phyloP scores from a whole-genome alignment of 2,797 vertebrate genomes.

The Silurus lanzhouensis region DNA sequence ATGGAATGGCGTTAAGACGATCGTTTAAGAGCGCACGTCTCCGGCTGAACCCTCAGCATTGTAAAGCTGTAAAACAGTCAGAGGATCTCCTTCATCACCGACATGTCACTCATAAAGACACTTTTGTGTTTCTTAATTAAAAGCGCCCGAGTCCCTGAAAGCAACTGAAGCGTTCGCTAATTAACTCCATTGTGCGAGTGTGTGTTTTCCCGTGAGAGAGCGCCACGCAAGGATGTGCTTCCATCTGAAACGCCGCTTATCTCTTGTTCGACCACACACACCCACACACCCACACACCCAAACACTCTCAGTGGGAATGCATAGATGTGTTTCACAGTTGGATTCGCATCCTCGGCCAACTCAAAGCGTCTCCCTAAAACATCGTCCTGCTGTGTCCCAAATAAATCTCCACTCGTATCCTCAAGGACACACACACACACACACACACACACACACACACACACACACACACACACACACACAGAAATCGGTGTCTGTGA shows the following conservation, averaged over 20 bases:
- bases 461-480: background rate
- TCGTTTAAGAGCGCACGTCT: background rate
- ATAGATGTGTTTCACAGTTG: constrained; percentile 68
- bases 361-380: constrained; percentile 23
- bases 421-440: background rate
- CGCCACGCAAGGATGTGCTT: constrained; percentile 54
- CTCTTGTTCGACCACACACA: constrained; percentile 42
- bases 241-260: constrained; percentile 67
- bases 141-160: constrained; percentile 73
- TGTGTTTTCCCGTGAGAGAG: constrained; percentile 61
- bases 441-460: constrained; percentile 22
- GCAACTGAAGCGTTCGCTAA: constrained; percentile 76
- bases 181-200: constrained; percentile 73
- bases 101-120: constrained; percentile 65
- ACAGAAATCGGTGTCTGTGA: background rate
- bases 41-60: background rate
- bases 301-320: constrained; percentile 42
- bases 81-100: constrained; percentile 63
- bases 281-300: background rate
- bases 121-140: constrained; percentile 77
- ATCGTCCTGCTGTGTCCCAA: constrained; percentile 21
- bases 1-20: background rate
- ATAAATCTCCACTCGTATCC: constrained; percentile 23
- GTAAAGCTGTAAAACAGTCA: constrained; percentile 39
- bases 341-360: constrained; percentile 66